Percentiles rank a stretch among this genome's conserved stretches.
phyloP scores from a whole-genome alignment of 2,797 vertebrate genomes.

The Micromesistius poutassou region DNA sequence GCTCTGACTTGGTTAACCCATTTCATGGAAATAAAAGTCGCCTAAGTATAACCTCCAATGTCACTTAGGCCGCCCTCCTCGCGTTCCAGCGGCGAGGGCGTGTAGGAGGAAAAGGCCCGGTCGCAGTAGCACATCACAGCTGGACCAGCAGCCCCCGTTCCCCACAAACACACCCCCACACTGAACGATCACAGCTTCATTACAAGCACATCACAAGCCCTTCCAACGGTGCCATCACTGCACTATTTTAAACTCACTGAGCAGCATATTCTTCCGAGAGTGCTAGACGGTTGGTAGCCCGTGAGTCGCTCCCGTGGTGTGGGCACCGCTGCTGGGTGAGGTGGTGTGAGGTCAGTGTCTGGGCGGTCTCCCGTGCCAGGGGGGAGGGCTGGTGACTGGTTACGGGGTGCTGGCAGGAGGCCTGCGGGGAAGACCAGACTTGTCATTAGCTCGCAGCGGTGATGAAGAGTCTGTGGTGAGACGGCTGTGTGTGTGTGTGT shows the following conservation, averaged over 20 bases:
- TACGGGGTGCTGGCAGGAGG: slow-evolving; percentile 53
- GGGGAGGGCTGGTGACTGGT: slow-evolving; percentile 58
- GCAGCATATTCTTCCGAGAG: background rate
- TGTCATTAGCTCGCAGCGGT: slow-evolving; percentile 66
- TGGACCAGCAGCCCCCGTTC: background rate
- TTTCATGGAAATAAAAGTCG: background rate
- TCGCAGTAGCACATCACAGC: background rate
- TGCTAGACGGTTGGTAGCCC: background rate
- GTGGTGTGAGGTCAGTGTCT: slow-evolving; percentile 59
- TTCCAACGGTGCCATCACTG: background rate
- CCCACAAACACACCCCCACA: background rate
- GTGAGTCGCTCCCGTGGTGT: background rate
- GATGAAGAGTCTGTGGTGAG: slow-evolving; percentile 67
- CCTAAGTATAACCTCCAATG: background rate
- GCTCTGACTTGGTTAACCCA: background rate
- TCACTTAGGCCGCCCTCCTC: background rate
- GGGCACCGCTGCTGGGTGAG: slow-evolving; percentile 35
- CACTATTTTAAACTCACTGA: background rate
- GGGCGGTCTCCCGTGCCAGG: slow-evolving; percentile 49
- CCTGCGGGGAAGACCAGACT: slow-evolving; percentile 44
- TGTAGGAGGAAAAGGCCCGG: background rate
- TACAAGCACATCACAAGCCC: background rate
- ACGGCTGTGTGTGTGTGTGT: slow-evolving; percentile 19
- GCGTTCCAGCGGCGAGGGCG: background rate
- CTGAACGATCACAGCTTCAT: background rate